These are phyloP conservation scores for Chiloscyllium punctatum DNA, from an alignment of 2,797 vertebrate species.

Conservation along the genomic window DNA sequence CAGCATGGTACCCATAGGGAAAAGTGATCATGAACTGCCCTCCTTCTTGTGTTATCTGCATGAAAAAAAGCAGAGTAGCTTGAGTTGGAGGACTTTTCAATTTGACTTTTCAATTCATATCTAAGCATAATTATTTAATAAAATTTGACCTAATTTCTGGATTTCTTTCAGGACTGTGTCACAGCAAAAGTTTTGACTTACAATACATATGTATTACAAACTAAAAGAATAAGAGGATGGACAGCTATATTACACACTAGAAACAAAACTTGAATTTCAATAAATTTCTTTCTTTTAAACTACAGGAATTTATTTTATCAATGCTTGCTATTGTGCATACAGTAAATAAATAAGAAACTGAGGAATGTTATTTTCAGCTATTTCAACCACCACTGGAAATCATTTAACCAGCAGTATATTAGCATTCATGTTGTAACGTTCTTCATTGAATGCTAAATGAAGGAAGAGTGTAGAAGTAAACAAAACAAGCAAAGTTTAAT, in stretches of 20 bases:
- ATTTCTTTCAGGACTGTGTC: not conserved
- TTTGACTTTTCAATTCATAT: not conserved
- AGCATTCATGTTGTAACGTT: not conserved
- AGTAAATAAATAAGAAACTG: not conserved
- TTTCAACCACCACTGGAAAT: not conserved
- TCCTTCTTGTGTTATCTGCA: conserved; percentile 87
- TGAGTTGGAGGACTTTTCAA: too few relatives aligned
- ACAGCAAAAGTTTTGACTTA: not conserved
- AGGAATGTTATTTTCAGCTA: not conserved
- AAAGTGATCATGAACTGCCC: conserved; percentile 97
- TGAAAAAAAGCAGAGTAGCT: not conserved
- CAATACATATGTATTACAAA: not conserved
- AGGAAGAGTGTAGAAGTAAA: not conserved
- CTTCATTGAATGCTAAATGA: not conserved
- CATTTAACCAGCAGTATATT: not conserved
- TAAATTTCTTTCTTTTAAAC: not conserved
- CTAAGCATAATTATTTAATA: too few relatives aligned
- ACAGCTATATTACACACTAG: not conserved
- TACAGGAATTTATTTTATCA: not conserved
- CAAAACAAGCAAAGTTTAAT: not conserved
- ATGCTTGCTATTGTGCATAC: not conserved
- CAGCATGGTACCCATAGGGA: conserved; percentile 92
- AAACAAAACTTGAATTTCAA: not conserved
- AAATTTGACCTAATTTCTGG: not conserved
- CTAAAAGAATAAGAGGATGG: not conserved